Conservation (phyloP, 2,797 vertebrate genomes). For the Coreius guichenoti region DNA sequence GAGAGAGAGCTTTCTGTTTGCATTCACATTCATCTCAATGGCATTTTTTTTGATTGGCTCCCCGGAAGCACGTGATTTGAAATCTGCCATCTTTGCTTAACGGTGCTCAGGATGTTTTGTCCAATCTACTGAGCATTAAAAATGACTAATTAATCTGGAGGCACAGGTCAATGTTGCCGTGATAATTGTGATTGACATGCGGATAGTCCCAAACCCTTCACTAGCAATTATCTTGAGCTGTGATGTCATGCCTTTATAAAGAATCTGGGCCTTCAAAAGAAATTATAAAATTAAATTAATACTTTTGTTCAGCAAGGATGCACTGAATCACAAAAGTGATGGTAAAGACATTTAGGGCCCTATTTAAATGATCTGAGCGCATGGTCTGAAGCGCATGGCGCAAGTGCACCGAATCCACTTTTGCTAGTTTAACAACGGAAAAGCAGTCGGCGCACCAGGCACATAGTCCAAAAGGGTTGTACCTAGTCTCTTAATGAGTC, state of each 20-base stretch:
- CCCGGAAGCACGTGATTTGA: background rate
- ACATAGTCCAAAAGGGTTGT: no score
- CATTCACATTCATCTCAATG: slow-evolving; percentile 26
- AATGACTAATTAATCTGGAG: background rate
- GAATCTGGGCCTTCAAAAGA: background rate
- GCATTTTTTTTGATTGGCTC: background rate
- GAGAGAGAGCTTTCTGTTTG: slow-evolving; percentile 2
- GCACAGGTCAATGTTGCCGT: background rate
- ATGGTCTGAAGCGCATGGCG: no score
- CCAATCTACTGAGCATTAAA: slow-evolving; percentile 10
- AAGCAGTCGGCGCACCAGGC: accelerated
- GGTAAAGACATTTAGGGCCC: background rate
- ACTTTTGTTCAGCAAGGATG: background rate
- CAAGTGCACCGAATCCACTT: no score
- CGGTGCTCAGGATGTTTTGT: background rate
- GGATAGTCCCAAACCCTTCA: background rate
- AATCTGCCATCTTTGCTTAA: slow-evolving; percentile 21
- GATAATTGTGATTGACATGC: background rate
- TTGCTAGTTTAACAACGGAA: no score
- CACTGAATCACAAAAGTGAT: background rate
- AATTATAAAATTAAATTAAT: background rate
- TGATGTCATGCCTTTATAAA: background rate
- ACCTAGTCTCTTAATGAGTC: no score
- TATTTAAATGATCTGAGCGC: no score
- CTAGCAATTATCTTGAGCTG: background rate